phyloP scores from a whole-genome alignment of 2,888 invertebrate genomes.

The Stictocephala bisonia region DNA sequence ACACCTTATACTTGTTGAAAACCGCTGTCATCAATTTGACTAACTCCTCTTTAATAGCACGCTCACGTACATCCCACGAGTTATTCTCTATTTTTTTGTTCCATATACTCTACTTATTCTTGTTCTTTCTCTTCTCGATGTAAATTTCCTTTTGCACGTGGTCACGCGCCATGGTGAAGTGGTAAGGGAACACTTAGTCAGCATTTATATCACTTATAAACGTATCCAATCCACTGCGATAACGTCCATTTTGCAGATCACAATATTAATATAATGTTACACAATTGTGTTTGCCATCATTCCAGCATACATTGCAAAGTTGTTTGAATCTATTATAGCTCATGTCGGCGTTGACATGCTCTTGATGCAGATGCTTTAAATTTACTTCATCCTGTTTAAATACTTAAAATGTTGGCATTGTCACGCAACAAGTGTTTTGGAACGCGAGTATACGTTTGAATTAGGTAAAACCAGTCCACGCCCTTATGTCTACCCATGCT shows the following conservation, averaged over 20 bases:
- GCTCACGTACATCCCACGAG: too few relatives aligned
- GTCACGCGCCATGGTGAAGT: too few relatives aligned
- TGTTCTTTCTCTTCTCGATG: too few relatives aligned
- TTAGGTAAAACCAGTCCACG: slow-evolving; percentile 56
- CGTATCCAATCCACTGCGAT: slow-evolving; percentile 53
- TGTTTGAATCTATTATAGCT: slow-evolving; percentile 55
- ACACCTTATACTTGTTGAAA: too few relatives aligned
- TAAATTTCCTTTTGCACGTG: too few relatives aligned
- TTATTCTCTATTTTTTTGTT: too few relatives aligned
- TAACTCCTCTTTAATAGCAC: too few relatives aligned
- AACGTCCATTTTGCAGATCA: slow-evolving; percentile 52
- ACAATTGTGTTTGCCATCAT: slow-evolving; percentile 54
- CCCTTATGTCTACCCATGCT: slow-evolving; percentile 55
- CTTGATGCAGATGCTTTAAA: slow-evolving; percentile 59
- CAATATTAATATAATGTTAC: slow-evolving; percentile 57
- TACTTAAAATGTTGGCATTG: slow-evolving; percentile 56
- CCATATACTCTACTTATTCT: too few relatives aligned
- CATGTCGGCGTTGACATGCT: slow-evolving; percentile 58
- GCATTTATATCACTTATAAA: slow-evolving; percentile 26
- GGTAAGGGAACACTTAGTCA: too few relatives aligned
- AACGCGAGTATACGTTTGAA: slow-evolving; percentile 57
- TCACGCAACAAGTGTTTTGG: slow-evolving; percentile 59
- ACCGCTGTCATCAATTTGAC: too few relatives aligned
- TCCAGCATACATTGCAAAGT: slow-evolving; percentile 55
- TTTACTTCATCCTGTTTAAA: slow-evolving; percentile 60